Evolutionary conservation across 2,888 invertebrate species (phyloP), one percentile per base, ranked within the genome.

Genomic region (Drosophila conformis): DNA sequence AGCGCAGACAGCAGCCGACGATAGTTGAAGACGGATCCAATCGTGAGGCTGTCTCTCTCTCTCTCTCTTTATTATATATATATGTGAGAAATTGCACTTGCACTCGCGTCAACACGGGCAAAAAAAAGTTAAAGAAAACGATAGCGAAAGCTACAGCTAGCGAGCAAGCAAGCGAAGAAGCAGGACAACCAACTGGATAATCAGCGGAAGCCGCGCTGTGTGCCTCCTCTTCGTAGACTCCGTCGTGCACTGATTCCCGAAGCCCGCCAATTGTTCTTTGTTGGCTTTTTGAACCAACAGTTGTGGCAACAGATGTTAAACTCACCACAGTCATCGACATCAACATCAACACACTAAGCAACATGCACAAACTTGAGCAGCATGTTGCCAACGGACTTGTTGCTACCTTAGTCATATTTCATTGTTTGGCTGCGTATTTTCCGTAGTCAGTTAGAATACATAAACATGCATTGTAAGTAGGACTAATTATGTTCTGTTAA

Each of bases 381-480:
- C 80, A 80, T 81, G 86, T 76, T 86, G 87, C 80, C 52, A 42
- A 31, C 21, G 25, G 56, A 76, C 87, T 71, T 80, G 80, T 86
- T 81, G 80, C 68, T 65, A 59, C 10, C 13, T 5, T 0, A 6
- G 13, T 4, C 4, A 18, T n/a, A 51, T 8, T 6, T 33, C 5
- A 27, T 0, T 35, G 21, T 33, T 36, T 53, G 53, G 5, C 46
- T 35, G 42, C 21, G 11, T 5, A 21, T 40, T 40, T 40, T 2
- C 5, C n/a, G 4, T 11, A 5, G n/a, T 13, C 13, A 21, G 4
- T 21, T 21, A 7, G 13, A 40, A 40, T 40, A 10, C 40, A 40
- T 40, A 40, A 40, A 10, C 4, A 40, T 10, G n/a, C 10, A 10
- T 10, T 10, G 40, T 40, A 4, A 11, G 10, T 33, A 11, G 10